Conservation (phyloP, 1,140 invertebrate genomes). For the Melanaphis sacchari region DNA sequence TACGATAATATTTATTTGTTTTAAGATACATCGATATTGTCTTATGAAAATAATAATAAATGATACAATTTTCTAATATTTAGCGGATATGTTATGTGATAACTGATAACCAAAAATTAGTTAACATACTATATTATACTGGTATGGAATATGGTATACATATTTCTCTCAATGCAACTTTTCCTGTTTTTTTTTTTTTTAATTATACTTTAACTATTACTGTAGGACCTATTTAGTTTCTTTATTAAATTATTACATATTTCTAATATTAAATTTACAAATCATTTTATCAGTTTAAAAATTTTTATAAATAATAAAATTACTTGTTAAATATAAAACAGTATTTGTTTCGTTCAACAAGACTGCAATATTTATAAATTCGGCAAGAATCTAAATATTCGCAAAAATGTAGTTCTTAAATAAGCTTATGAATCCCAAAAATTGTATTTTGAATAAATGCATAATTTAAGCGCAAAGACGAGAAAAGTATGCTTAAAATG, state of each 20-base stretch:
- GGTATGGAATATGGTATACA: no score
- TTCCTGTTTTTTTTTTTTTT: no score
- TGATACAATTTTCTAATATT: no score
- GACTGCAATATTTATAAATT: background rate
- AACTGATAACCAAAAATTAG: no score
- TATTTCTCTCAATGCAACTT: background rate
- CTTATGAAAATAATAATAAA: no score
- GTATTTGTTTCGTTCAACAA: background rate
- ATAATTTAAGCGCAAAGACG: background rate
- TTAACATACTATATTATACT: no score
- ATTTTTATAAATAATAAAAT: background rate
- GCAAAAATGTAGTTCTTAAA: background rate
- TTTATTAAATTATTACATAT: background rate
- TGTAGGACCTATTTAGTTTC: background rate
- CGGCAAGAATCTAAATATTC: background rate
- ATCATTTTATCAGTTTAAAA: background rate
- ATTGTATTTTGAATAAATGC: background rate
- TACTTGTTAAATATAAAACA: background rate
- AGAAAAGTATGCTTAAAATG: background rate
- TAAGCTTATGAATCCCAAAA: background rate
- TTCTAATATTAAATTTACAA: background rate
- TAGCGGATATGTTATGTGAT: no score
- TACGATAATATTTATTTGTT: no score
- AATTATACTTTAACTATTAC: background rate
- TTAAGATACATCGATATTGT: no score